These are phyloP conservation scores for Hydrolagus colliei DNA, from an alignment of 2,797 vertebrate species.

Conservation along the genomic window DNA sequence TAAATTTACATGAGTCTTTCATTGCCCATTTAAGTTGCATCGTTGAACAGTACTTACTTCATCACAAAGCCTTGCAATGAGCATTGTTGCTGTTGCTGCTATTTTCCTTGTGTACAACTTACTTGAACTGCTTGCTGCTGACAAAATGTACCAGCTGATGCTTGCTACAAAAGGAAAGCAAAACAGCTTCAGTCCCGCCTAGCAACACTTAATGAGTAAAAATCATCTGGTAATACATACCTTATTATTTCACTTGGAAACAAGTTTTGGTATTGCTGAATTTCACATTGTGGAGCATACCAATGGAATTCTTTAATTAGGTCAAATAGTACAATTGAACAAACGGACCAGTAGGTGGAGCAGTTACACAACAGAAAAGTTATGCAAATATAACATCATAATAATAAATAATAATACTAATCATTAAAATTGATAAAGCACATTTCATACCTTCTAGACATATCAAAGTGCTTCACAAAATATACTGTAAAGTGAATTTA, in stretches of 20 bases:
- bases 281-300: neutral
- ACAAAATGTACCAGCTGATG: neutral
- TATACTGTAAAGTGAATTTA: too few relatives aligned
- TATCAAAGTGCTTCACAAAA: too few relatives aligned
- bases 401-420: too few relatives aligned
- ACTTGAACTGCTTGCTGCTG: constrained; percentile 6
- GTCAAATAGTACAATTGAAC: neutral
- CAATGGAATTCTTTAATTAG: constrained; percentile 24
- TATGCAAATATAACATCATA: neutral
- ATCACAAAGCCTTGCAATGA: too few relatives aligned
- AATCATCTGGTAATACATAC: constrained; percentile 14
- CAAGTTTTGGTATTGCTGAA: constrained; percentile 5
- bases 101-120: neutral
- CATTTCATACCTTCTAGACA: too few relatives aligned
- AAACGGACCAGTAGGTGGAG: constrained; percentile 12
- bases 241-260: constrained; percentile 12
- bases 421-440: too few relatives aligned
- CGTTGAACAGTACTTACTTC: neutral
- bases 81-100: neutral
- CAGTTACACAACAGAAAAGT: neutral
- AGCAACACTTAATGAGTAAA: neutral
- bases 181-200: neutral
- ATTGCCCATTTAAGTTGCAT: neutral
- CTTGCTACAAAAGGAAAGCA: neutral
- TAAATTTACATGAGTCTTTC: neutral